Evolutionary conservation across 2,888 invertebrate species (phyloP).

Genomic region (Pyralis farinalis): DNA sequence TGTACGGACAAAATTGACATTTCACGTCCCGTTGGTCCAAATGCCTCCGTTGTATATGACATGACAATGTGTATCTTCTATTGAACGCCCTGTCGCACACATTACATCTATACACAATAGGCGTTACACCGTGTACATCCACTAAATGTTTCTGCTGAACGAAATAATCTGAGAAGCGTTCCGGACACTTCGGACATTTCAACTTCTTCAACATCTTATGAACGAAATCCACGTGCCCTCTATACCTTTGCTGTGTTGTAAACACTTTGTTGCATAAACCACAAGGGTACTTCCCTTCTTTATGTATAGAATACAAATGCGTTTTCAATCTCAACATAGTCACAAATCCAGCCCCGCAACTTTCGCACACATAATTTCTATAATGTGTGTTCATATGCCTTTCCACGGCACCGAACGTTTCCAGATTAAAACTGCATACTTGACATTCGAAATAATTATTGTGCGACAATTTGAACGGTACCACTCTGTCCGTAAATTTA

Average conservation of each 20-base stretch:
- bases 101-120: constrained; percentile 51
- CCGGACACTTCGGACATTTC: constrained; percentile 52
- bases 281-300: constrained; percentile 39
- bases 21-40: constrained; percentile 41
- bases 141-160: constrained; percentile 55
- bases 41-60: constrained; percentile 53
- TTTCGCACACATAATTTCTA: constrained; percentile 55
- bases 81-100: constrained; percentile 47
- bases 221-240: constrained; percentile 44
- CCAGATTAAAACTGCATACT: constrained; percentile 48
- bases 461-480: constrained; percentile 49
- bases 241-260: constrained; percentile 40
- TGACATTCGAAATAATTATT: constrained; percentile 46
- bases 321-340: constrained; percentile 52
- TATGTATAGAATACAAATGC: constrained; percentile 47
- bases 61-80: constrained; percentile 40
- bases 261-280: constrained; percentile 49
- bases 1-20: constrained; percentile 37
- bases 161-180: constrained; percentile 54
- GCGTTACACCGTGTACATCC: constrained; percentile 42
- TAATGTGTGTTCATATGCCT: constrained; percentile 65
- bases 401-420: constrained; percentile 60
- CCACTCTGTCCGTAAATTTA: constrained; percentile 45
- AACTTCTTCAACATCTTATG: constrained; percentile 48
- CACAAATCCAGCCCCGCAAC: constrained; percentile 59